Base-by-base conservation (phyloP, 2,113 vertebrate genomes). In the Jaculus jaculus region DNA sequence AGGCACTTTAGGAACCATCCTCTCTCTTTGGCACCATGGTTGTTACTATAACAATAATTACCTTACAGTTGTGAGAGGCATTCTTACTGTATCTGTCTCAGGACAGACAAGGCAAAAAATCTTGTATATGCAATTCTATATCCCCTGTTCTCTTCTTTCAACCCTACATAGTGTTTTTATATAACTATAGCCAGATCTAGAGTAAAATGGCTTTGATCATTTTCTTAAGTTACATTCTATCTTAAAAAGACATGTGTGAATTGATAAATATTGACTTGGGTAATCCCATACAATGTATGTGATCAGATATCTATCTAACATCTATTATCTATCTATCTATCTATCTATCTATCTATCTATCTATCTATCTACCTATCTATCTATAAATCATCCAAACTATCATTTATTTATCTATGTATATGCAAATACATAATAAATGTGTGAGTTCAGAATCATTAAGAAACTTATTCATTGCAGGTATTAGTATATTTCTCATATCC, bases 1-100 rank as follows among this genome's bases (percentile, higher is more conserved):
- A 65, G 37, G 17, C 6, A 28, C 6, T 16, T 47, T 7, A 12
- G 7, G 18, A 12, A 34, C 13, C 13, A 12, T 7, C 0, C 10
- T 2, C 3, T 65, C 58, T 63, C 28, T 16, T 90, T 37, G 5
- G 3, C 28, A 24, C 15, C 3, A 3, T 2, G 9, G 3, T 15
- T 23, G 0, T 26, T 42, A 23, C 0, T 54, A 21, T 42, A 68
- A 9, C 1, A 72, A 16, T 23, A 42, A 80, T 17, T 17, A 54
- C 4, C 3, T 42, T 39, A 10, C 2, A 87, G 51, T 18, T n/a
- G 71, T 2, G 39, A 47, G 30, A 26, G 18, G 39, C 24, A 37
- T 85, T 81, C 42, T 58, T 5, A 16, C 18, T 26, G 30, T 13
- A 6, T 74, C 65, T 47, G 7, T 60, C 34, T 63, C 39, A 7